These are phyloP conservation scores for Ochlodes sylvanus DNA, from an alignment of 2,888 invertebrate species.

Conservation along the genomic window DNA sequence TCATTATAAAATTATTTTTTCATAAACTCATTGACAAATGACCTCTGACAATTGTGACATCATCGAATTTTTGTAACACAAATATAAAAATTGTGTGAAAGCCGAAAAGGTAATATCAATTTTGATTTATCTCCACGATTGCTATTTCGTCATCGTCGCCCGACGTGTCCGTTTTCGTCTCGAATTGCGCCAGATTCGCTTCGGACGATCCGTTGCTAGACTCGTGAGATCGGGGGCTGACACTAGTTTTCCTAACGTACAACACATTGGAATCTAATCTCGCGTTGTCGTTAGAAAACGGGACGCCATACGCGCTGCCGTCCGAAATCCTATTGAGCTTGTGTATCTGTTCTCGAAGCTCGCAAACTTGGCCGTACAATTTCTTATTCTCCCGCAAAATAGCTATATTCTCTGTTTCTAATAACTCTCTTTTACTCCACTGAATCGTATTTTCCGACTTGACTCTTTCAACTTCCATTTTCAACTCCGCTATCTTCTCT, in stretches of 20 bases:
- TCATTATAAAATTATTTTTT: not conserved
- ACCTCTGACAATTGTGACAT: not conserved
- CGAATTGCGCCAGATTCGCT: constrained; percentile 68
- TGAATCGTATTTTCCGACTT: constrained; percentile 97
- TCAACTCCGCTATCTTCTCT: constrained; percentile 73
- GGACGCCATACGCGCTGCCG: constrained; percentile 64
- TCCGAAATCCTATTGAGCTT: constrained; percentile 78
- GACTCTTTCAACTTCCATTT: constrained; percentile 90
- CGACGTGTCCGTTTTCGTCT: constrained; percentile 74
- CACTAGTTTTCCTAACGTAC: constrained; percentile 72
- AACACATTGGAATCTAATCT: constrained; percentile 71
- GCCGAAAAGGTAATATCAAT: constrained; percentile 40
- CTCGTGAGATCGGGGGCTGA: constrained; percentile 74
- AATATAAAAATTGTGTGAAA: not conserved
- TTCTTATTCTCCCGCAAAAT: constrained; percentile 96
- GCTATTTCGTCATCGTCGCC: constrained; percentile 79
- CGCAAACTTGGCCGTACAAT: constrained; percentile 82
- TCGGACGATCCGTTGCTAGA: constrained; percentile 78
- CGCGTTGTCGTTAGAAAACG: constrained; percentile 50
- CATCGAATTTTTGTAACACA: not conserved
- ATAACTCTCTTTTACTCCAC: constrained; percentile 95
- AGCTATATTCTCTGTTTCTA: constrained; percentile 95
- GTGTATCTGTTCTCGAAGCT: constrained; percentile 77
- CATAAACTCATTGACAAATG: not conserved
- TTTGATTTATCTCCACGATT: constrained; percentile 68